Percentiles rank a stretch among this genome's conserved stretches.
Conservation (phyloP, 2,113 vertebrate genomes). For the Uria lomvia region DNA sequence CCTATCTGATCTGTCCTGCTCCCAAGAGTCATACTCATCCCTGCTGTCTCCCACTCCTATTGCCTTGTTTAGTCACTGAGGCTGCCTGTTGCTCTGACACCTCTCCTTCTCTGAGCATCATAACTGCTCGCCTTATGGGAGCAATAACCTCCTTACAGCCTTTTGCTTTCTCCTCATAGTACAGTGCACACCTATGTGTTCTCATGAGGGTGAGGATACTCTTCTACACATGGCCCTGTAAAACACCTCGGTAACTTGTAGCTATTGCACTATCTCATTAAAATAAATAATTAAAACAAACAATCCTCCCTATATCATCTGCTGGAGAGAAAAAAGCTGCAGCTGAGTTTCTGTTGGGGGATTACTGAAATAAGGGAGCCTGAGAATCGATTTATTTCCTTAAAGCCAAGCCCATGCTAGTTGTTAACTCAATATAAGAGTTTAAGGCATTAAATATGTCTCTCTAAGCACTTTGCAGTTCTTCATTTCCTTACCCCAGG, state of each 20-base stretch:
- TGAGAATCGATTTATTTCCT: slow-evolving; percentile 60
- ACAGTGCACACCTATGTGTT: not conserved
- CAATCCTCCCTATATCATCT: not conserved
- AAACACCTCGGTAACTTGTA: not conserved
- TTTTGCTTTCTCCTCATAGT: not conserved
- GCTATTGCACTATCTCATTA: not conserved
- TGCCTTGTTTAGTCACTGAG: not conserved
- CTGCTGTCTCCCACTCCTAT: not conserved
- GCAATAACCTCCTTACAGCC: not conserved
- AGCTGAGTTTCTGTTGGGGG: not conserved
- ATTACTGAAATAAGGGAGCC: slow-evolving; percentile 59
- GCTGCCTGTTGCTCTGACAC: not conserved
- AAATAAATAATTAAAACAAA: not conserved
- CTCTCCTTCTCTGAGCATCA: not conserved
- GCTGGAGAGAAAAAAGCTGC: slow-evolving; percentile 11
- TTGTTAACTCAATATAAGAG: slow-evolving; percentile 65
- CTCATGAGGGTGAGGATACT: not conserved
- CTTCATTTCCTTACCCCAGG: slow-evolving; percentile 56
- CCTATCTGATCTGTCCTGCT: not conserved
- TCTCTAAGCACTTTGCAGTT: slow-evolving; percentile 60
- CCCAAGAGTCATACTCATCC: no score
- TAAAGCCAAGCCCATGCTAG: slow-evolving; percentile 32
- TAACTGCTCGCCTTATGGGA: not conserved
- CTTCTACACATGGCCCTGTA: not conserved
- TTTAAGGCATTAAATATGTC: slow-evolving; percentile 63